Percentiles rank a stretch among this genome's conserved stretches.
phyloP scores from a whole-genome alignment of 2,113 vertebrate genomes.

The Dryoscopus gambensis region DNA sequence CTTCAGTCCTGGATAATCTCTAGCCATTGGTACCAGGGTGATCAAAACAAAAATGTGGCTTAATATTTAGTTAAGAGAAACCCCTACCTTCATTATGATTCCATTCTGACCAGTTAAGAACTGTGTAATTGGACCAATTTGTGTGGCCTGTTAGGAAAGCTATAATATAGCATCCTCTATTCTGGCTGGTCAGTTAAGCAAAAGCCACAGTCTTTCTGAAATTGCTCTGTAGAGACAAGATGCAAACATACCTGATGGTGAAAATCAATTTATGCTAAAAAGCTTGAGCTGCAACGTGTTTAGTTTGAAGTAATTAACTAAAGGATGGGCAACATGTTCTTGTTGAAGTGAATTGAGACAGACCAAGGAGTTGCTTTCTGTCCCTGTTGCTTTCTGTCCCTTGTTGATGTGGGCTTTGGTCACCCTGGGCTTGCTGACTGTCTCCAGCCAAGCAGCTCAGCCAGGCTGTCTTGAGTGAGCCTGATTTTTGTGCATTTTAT shows the following conservation, averaged over 20 bases:
- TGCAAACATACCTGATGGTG: not conserved
- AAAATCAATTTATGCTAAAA: not conserved
- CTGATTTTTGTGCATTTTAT: not conserved
- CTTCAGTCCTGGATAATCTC: not conserved
- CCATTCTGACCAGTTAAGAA: not conserved
- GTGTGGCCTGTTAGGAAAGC: not conserved
- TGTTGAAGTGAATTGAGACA: not conserved
- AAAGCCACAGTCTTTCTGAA: not conserved
- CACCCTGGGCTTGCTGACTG: not conserved
- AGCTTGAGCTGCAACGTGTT: not conserved
- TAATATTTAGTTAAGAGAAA: not conserved
- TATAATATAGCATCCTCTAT: not conserved
- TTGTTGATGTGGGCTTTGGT: not conserved
- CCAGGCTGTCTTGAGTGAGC: not conserved
- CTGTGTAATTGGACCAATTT: not conserved
- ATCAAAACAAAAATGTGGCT: not conserved
- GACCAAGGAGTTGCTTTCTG: not conserved
- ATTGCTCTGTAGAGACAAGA: not conserved
- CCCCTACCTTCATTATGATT: not conserved
- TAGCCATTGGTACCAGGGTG: not conserved
- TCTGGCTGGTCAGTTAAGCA: not conserved
- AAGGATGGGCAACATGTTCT: not conserved
- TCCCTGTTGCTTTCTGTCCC: not conserved
- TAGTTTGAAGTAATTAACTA: not conserved
- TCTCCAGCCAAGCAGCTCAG: not conserved